Percentiles rank a stretch among this genome's conserved stretches.
Evolutionary conservation across 1,140 invertebrate species (phyloP).

Genomic region (Caenorhabditis brenneri): DNA sequence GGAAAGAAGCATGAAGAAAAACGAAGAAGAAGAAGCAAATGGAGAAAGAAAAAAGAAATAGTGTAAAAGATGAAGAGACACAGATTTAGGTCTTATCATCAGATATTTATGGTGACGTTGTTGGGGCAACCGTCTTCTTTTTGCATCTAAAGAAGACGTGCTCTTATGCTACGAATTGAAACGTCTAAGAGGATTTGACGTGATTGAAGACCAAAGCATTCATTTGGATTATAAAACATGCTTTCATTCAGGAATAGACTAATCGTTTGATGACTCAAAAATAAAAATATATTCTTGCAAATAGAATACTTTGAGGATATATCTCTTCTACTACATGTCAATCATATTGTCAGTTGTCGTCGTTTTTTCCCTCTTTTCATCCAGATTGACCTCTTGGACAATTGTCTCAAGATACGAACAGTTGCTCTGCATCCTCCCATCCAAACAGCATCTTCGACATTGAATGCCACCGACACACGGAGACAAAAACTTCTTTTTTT

Average conservation of each 20-base stretch:
- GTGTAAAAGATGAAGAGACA: not conserved
- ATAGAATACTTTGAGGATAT: too few relatives aligned
- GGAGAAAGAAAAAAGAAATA: not conserved
- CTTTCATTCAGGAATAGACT: too few relatives aligned
- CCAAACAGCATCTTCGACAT: not conserved
- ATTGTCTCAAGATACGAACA: not conserved
- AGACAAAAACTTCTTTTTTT: conserved; percentile 6
- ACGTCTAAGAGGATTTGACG: too few relatives aligned
- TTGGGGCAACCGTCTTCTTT: not conserved
- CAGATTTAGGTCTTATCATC: conserved; percentile 15
- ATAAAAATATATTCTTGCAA: too few relatives aligned
- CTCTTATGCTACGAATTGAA: not conserved
- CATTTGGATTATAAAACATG: too few relatives aligned
- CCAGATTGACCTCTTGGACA: not conserved
- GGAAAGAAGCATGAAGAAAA: not conserved
- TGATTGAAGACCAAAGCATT: too few relatives aligned
- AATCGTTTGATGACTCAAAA: too few relatives aligned
- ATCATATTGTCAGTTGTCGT: not conserved
- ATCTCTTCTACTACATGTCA: not conserved
- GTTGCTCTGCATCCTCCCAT: conserved; percentile 5
- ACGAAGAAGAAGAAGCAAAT: not conserved
- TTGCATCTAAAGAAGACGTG: not conserved
- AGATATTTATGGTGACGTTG: conserved; percentile 36
- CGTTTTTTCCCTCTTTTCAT: not conserved
- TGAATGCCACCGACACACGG: not conserved